Base-by-base conservation (phyloP, 2,888 invertebrate species). In the Eristalis pertinax region DNA sequence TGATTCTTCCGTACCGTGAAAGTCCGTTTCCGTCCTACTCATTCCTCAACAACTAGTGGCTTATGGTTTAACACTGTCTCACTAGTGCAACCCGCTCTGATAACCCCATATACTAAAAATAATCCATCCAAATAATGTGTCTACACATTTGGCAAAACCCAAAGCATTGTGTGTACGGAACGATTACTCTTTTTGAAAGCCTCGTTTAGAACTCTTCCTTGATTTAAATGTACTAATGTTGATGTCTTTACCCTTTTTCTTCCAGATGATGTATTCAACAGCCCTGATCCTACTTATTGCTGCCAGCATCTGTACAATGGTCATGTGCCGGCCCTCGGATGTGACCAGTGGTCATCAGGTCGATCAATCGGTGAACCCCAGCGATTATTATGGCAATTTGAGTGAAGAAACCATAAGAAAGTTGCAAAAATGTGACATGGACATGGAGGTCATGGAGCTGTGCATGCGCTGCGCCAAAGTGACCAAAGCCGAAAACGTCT, bases 381-480 rank as follows among this genome's bases (percentile, higher is more conserved):
- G 89, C 29, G 91, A 90, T 32, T 92, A 92, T 63, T 89, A 91
- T 60, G 92, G 92, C 0, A 89, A 92, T 73, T 86, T 92, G 15
- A 89, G 91, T 38, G 89, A 86, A 2, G 91, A 92, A 65, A 92
- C 91, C 58, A 91, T 92, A 56, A 77, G 89, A 41, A 91, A 92
- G 88, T 84, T 92, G 50, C 91, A 91, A 50, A 90, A 91, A 73
- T 92, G 92, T 62, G 92, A 92, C 56, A 89, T 84, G 38, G 88
- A 92, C 75, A 84, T 89, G 76, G 87, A 89, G 1, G 89, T 90
- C 1, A 92, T 92, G 92, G 94, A 94, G 89, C 90, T 94, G 7
- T 94, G 94, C 89, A 94, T 94, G 92, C 92, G 94, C 65, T 94
- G 94, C 86, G 94, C 94, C 15, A 94, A 94, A 90, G 92, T 93